phyloP scores from a whole-genome alignment of 2,888 invertebrate species.

The Timema cristinae region DNA sequence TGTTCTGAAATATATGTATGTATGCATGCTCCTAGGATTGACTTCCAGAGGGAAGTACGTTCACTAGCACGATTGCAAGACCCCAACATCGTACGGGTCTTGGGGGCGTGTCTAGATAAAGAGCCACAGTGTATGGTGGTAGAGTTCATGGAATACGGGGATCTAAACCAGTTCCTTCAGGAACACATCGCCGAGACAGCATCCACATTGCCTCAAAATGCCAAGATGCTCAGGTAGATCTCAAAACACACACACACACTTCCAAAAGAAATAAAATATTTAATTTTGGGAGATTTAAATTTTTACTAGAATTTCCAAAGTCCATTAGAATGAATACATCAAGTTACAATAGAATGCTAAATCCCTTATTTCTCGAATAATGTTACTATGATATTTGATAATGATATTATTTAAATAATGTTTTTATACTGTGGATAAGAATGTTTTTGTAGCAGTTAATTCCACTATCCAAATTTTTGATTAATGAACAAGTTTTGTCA shows the following conservation, averaged over 20 bases:
- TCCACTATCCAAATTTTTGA: too few species aligned
- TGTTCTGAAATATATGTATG: too few species aligned
- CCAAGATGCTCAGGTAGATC: slow-evolving; percentile 33
- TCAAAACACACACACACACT: not conserved
- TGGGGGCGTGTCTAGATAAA: slow-evolving; percentile 70
- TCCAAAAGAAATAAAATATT: not conserved
- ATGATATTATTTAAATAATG: too few species aligned
- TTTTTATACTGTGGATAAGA: too few species aligned
- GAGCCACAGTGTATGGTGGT: slow-evolving; percentile 77
- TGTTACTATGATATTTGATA: too few species aligned
- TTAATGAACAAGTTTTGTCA: too few species aligned
- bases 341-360: too few species aligned
- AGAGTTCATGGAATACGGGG: slow-evolving; percentile 79
- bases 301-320: not conserved
- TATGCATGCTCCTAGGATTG: slow-evolving; percentile 47
- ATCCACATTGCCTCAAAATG: slow-evolving; percentile 54
- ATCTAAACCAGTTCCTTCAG: slow-evolving; percentile 76
- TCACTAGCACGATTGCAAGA: slow-evolving; percentile 63
- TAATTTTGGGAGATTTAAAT: not conserved
- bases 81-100: slow-evolving; percentile 69
- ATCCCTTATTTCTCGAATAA: too few species aligned
- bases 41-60: slow-evolving; percentile 69
- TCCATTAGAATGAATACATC: too few species aligned
- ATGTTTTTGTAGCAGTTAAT: too few species aligned
- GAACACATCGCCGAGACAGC: slow-evolving; percentile 67